These are phyloP conservation scores for Pammene fasciana DNA, from an alignment of 2,888 invertebrate species.

Conservation along the genomic window DNA sequence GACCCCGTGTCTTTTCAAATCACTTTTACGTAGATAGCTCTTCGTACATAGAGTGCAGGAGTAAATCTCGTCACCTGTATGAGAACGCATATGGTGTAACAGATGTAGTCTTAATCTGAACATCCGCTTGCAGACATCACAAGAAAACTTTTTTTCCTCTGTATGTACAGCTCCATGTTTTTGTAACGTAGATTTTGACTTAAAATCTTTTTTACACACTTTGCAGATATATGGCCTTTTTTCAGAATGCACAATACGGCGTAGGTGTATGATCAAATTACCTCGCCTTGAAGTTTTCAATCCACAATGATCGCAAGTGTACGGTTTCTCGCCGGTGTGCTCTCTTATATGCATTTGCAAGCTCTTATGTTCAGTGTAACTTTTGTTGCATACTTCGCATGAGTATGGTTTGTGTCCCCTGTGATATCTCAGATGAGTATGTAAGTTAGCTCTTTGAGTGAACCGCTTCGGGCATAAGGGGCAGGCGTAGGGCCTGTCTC, in stretches of 20 bases:
- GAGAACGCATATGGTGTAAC: background rate
- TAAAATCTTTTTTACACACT: slow-evolving; percentile 1
- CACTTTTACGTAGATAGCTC: background rate
- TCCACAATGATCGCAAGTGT: background rate
- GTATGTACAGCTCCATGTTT: background rate
- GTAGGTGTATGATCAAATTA: background rate
- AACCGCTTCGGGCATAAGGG: background rate
- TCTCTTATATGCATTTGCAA: background rate
- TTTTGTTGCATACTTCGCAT: slow-evolving; percentile 6
- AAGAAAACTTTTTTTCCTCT: background rate
- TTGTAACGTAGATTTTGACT: background rate
- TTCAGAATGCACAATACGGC: background rate
- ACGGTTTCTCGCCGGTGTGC: slow-evolving; percentile 2
- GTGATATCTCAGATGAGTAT: background rate
- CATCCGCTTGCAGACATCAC: background rate
- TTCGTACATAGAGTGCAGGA: background rate
- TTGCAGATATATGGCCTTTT: background rate
- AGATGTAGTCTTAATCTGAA: background rate
- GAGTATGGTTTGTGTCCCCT: slow-evolving; percentile 9
- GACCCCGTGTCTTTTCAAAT: background rate
- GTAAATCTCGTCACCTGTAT: background rate
- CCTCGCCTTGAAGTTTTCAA: background rate
- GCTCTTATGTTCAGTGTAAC: background rate
- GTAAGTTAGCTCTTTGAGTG: background rate
- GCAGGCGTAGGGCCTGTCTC: background rate